A percentile compares a stretch with the other conserved stretches of the same genome.
Conservation (phyloP, 2,888 invertebrate genomes). For the Bellardia bayeri region DNA sequence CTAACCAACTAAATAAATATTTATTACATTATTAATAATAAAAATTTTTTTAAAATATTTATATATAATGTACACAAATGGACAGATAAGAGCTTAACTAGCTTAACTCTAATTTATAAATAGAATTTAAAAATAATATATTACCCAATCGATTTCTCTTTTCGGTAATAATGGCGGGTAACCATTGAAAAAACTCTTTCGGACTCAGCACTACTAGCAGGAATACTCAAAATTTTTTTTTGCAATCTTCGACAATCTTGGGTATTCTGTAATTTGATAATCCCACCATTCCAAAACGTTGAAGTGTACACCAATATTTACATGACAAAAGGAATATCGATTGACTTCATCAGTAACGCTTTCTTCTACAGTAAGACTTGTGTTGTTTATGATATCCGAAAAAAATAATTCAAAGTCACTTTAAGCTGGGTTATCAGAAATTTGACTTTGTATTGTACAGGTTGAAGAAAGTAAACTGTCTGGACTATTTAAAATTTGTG, state of each 20-base stretch:
- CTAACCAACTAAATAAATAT: too few relatives aligned
- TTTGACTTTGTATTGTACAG: neutral
- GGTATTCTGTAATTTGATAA: constrained; percentile 33
- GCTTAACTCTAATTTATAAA: constrained; percentile 28
- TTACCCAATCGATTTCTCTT: constrained; percentile 32
- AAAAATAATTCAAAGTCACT: constrained; percentile 42
- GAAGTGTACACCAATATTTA: constrained; percentile 38
- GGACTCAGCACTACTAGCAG: neutral
- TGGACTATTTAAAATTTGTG: constrained; percentile 27
- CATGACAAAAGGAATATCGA: constrained; percentile 33
- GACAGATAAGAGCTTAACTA: too few relatives aligned
- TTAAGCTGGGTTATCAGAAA: neutral
- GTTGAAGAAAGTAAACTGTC: neutral
- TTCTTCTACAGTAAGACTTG: constrained; percentile 33
- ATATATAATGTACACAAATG: too few relatives aligned
- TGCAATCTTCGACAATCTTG: constrained; percentile 19
- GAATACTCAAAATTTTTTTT: constrained; percentile 41
- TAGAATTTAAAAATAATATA: constrained; percentile 36
- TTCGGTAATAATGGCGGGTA: neutral
- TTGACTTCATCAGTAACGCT: constrained; percentile 45
- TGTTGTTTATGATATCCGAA: constrained; percentile 34
- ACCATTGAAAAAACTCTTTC: neutral
- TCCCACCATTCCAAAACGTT: constrained; percentile 51
- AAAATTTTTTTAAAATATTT: too few relatives aligned
- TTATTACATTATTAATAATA: too few relatives aligned